A percentile compares a stretch with the other conserved stretches of the same genome.
These are phyloP conservation scores for Anguilla pacifica DNA, from an alignment of 2,797 vertebrate genomes.

Conservation along the genomic window DNA sequence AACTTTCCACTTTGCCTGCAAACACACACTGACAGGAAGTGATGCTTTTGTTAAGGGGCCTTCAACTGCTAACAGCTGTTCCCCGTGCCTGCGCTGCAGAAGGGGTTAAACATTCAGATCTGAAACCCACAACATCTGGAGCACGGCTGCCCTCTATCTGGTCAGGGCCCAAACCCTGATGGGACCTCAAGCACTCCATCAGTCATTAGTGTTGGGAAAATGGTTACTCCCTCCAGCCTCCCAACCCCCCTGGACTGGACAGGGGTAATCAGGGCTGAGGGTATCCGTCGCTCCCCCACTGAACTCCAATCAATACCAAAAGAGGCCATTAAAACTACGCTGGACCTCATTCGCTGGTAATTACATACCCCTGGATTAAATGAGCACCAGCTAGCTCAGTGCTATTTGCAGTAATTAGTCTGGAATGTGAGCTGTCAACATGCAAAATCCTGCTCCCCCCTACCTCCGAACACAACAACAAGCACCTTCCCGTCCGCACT, in stretches of 20 bases:
- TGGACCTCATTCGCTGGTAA: constrained; percentile 76
- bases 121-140: background rate
- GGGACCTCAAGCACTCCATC: background rate
- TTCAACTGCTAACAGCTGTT: background rate
- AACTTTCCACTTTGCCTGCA: background rate
- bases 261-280: constrained; percentile 54
- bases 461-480: constrained; percentile 55
- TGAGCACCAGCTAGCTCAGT: constrained; percentile 66
- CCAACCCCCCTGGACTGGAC: constrained; percentile 36
- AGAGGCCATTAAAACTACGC: constrained; percentile 59
- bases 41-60: background rate
- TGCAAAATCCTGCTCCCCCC: constrained; percentile 63
- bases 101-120: constrained; percentile 1
- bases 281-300: constrained; percentile 49
- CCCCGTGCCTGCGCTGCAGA: background rate
- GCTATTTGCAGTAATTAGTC: constrained; percentile 76
- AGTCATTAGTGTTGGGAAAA: constrained; percentile 35
- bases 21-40: background rate
- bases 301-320: constrained; percentile 58
- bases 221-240: constrained; percentile 33
- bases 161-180: constrained; percentile 8
- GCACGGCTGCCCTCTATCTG: background rate
- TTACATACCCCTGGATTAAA: constrained; percentile 72
- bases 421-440: constrained; percentile 77
- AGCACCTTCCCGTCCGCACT: constrained; percentile 59